phyloP scores from a whole-genome alignment of 37 sponge, comb jelly and placozoan genomes.

The Sycon ciliatum region DNA sequence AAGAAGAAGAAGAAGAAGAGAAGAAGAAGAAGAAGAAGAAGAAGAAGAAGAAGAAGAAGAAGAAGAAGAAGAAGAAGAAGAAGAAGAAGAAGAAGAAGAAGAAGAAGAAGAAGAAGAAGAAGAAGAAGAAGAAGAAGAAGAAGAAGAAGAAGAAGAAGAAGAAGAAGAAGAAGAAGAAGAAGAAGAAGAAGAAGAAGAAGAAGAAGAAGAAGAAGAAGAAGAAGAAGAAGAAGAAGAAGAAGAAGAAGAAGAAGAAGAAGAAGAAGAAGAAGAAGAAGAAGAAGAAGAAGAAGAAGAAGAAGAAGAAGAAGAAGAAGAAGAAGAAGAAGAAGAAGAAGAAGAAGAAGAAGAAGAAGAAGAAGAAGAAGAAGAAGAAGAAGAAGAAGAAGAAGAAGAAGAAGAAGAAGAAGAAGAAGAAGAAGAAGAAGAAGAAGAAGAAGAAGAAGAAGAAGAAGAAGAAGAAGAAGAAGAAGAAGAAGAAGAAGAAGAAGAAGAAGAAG shows the following conservation, averaged over 20 bases:
- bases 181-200: conserved; percentile 8
- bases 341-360: conserved; percentile 2
- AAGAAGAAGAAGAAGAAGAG: conserved; percentile 2
- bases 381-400: too few species aligned
- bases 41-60: conserved; percentile 8
- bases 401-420: conserved; percentile 1
- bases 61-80: conserved; percentile 8
- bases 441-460: conserved; percentile 6
- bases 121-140: conserved; percentile 8
- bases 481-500: conserved; percentile 2
- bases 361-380: conserved; percentile 8
- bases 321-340: conserved; percentile 6
- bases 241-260: conserved; percentile 8
- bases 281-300: conserved; percentile 8
- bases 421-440: conserved; percentile 8
- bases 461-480: conserved; percentile 8
- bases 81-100: conserved; percentile 6
- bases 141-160: conserved; percentile 6
- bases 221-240: conserved; percentile 8
- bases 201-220: conserved; percentile 2
- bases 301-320: conserved; percentile 2
- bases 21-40: conserved; percentile 2
- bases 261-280: conserved; percentile 6
- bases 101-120: conserved; percentile 2
- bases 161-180: conserved; percentile 8